Percentiles rank a stretch among this genome's conserved stretches.
Conservation (phyloP, 2,888 invertebrate genomes). For the Rotaria sp. region DNA sequence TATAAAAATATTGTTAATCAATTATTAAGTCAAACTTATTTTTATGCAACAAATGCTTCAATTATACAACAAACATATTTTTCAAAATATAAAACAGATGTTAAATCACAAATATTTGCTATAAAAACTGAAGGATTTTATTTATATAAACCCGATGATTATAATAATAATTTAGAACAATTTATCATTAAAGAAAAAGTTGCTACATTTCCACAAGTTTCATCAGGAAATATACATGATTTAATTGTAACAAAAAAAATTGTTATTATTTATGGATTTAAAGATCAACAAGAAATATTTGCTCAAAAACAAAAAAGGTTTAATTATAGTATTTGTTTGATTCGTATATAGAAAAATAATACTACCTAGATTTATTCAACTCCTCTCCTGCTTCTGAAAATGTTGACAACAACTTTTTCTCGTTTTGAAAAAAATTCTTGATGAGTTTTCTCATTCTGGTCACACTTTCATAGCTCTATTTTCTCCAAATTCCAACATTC, state of each 20-base stretch:
- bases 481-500: no score
- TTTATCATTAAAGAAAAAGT: conserved; percentile 9
- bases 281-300: background rate
- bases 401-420: no score
- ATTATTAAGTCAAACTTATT: background rate
- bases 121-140: conserved; percentile 5
- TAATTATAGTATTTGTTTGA: no score
- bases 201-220: background rate
- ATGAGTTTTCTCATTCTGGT: no score
- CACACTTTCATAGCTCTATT: no score
- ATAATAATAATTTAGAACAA: conserved; percentile 14
- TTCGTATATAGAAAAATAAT: no score
- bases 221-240: conserved; percentile 8
- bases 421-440: no score
- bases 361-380: no score
- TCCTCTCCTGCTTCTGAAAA: no score
- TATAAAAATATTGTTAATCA: background rate
- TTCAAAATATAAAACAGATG: background rate
- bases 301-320: background rate
- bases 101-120: background rate
- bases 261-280: background rate
- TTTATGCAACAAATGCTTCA: conserved; percentile 21
- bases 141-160: background rate
- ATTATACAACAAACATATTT: background rate
- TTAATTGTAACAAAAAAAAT: conserved; percentile 1